These are phyloP conservation scores for Panthera tigris DNA, from an alignment of 2,113 vertebrate species.

Conservation along the genomic window DNA sequence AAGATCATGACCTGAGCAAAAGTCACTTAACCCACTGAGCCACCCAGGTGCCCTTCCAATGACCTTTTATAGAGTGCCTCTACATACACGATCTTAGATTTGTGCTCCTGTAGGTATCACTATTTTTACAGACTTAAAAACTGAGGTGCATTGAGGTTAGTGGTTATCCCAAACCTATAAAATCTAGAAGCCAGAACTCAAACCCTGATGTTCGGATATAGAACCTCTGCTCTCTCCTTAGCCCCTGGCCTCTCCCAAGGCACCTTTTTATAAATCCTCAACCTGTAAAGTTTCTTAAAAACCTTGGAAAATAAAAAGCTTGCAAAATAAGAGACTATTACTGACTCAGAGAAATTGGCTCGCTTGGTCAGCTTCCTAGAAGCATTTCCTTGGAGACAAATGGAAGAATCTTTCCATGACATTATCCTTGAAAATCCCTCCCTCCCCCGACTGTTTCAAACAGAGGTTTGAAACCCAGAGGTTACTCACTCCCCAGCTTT, in stretches of 20 bases:
- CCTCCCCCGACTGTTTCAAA: not conserved
- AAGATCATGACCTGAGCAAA: too few species aligned
- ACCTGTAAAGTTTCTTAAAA: not conserved
- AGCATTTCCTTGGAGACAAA: not conserved
- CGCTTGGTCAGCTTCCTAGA: not conserved
- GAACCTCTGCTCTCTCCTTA: not conserved
- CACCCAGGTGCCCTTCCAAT: too few species aligned
- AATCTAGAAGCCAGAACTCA: not conserved
- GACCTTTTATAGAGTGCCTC: not conserved
- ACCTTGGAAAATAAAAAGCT: not conserved
- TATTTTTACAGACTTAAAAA: not conserved
- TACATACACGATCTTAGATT: too few species aligned
- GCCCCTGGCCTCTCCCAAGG: not conserved
- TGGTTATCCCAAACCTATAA: not conserved
- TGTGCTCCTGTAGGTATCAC: not conserved
- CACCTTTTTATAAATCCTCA: not conserved
- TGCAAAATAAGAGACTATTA: not conserved
- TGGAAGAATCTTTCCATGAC: not conserved
- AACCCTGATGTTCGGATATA: not conserved
- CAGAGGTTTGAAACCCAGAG: not conserved
- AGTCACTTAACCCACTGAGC: too few species aligned
- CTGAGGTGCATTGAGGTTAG: not conserved
- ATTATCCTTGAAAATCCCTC: not conserved
- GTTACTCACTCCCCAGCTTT: not conserved
- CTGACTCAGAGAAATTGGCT: not conserved